These are phyloP conservation scores for Oscarella lobularis DNA, from an alignment of 37 sponge, comb jelly and placozoan species.

Conservation along the genomic window DNA sequence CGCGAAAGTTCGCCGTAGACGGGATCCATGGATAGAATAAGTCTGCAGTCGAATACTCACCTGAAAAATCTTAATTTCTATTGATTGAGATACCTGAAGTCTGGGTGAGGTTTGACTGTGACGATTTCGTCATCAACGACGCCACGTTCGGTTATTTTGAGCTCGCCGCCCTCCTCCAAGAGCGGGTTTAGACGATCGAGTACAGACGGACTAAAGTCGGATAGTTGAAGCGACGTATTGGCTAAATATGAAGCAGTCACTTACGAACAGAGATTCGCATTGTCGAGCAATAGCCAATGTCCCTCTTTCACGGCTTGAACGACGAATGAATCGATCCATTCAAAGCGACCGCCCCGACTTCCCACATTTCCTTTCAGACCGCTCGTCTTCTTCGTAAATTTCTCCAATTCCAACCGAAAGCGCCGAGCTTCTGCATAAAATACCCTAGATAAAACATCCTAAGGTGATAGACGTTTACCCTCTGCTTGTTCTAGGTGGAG, in stretches of 20 bases:
- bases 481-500: no score
- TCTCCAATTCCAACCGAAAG: no score
- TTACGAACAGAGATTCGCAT: slow-evolving; percentile 87
- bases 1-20: slow-evolving; percentile 83
- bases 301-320: slow-evolving; percentile 70
- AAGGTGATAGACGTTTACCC: no score
- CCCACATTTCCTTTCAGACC: not conserved
- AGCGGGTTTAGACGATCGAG: slow-evolving; percentile 88
- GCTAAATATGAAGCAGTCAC: not conserved
- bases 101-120: slow-evolving; percentile 60
- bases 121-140: slow-evolving; percentile 36
- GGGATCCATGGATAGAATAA: slow-evolving; percentile 87
- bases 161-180: slow-evolving; percentile 70
- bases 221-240: not conserved
- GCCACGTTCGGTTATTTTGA: slow-evolving; percentile 82
- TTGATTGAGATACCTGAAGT: slow-evolving; percentile 57
- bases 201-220: slow-evolving; percentile 63
- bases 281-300: slow-evolving; percentile 80
- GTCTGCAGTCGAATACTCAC: slow-evolving; percentile 18
- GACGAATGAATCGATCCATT: slow-evolving; percentile 87
- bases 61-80: no score
- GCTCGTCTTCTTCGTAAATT: no score
- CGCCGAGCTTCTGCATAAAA: no score
- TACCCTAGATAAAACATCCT: no score
- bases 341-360: slow-evolving; percentile 44